Conservation (phyloP, 2,888 invertebrate species). For the Gastracanthus pulcherrimus region DNA sequence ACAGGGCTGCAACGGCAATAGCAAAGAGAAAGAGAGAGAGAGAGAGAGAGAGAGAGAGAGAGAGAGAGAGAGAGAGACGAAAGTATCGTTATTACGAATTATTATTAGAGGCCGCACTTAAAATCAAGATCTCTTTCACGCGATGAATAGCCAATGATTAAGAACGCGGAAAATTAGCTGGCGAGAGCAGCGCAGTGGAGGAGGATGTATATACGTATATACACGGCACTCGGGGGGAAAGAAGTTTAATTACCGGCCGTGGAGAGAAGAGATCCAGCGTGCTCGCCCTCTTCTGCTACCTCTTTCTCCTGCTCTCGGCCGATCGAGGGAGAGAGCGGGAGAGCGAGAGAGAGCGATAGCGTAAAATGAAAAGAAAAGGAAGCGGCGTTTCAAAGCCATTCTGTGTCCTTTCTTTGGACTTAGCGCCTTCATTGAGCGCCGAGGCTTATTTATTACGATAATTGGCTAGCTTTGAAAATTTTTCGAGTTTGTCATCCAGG, state of each 20-base stretch:
- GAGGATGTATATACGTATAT: background rate
- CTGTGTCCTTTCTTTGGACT: constrained; percentile 37
- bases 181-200: background rate
- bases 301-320: constrained; percentile 7
- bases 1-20: constrained; percentile 69
- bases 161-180: constrained; percentile 63
- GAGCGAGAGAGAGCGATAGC: too few species aligned
- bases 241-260: constrained; percentile 57
- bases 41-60: too few species aligned
- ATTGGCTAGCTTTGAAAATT: constrained; percentile 49
- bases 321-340: background rate
- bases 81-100: constrained; percentile 74
- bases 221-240: constrained; percentile 7
- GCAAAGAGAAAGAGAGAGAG: too few species aligned
- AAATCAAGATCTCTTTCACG: constrained; percentile 76
- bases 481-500: constrained; percentile 33
- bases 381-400: constrained; percentile 41
- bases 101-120: constrained; percentile 75
- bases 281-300: background rate
- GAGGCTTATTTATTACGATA: constrained; percentile 56
- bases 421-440: constrained; percentile 42
- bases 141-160: constrained; percentile 75
- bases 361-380: constrained; percentile 43
- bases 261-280: constrained; percentile 34
- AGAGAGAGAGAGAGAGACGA: too few species aligned